Evolutionary conservation across 2,888 invertebrate genomes (phyloP).

Genomic region (Dusona sp.): DNA sequence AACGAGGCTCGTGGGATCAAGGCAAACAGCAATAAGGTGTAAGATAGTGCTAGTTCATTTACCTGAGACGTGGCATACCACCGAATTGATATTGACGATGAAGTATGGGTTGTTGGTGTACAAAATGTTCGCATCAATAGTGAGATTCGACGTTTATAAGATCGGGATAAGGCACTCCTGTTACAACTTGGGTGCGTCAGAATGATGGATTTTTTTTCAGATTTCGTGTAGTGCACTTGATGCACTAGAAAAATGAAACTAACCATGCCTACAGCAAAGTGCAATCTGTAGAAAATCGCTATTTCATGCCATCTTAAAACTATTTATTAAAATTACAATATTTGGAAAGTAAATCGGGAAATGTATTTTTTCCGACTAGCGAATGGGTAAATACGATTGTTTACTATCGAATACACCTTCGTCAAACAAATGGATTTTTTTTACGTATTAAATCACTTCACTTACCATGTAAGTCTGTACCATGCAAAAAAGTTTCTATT

Average conservation of each 20-base stretch:
- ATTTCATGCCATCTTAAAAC: not conserved
- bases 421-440: conserved; percentile 64
- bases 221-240: not conserved
- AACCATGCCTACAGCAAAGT: not conserved
- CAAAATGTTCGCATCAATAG: not conserved
- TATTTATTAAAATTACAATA: not conserved
- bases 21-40: conserved; percentile 5
- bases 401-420: conserved; percentile 42
- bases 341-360: no score
- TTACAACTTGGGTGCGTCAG: conserved; percentile 1
- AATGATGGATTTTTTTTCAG: not conserved
- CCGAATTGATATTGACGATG: conserved; percentile 20
- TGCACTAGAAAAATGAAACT: not conserved
- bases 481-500: not conserved
- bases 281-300: not conserved
- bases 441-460: no score
- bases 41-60: conserved; percentile 17
- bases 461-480: no score
- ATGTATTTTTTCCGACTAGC: no score
- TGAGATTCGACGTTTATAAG: not conserved
- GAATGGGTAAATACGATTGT: not conserved
- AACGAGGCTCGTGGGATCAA: conserved; percentile 13
- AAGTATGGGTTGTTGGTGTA: not conserved
- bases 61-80: conserved; percentile 3
- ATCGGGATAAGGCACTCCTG: not conserved